A percentile compares a stretch with the other conserved stretches of the same genome.
Conservation (phyloP, 2,113 vertebrate species). For the Ammodramus savannarum region DNA sequence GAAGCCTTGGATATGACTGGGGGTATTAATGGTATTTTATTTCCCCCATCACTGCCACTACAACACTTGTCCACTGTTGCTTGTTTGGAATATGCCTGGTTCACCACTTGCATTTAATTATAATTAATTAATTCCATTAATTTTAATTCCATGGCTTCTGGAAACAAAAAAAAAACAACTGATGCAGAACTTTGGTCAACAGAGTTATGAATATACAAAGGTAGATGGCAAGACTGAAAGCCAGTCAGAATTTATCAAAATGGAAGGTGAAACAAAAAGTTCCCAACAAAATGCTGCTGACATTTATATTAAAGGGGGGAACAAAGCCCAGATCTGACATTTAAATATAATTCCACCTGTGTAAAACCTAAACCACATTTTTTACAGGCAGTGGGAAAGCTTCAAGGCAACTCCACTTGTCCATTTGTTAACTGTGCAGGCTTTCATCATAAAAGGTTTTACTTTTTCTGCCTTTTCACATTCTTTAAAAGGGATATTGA, state of each 20-base stretch:
- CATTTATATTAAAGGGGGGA: conserved; percentile 18
- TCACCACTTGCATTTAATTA: not conserved
- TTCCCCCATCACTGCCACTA: rapidly evolving
- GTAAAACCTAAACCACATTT: not conserved
- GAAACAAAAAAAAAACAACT: not conserved
- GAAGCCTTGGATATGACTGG: not conserved
- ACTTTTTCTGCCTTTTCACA: not conserved
- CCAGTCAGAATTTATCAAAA: not conserved
- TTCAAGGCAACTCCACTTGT: not conserved
- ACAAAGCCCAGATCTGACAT: conserved; percentile 43
- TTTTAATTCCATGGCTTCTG: not conserved
- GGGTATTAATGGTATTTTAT: not conserved
- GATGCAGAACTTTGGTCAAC: not conserved
- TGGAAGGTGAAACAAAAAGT: conserved; percentile 10
- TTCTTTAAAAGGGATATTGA: not conserved
- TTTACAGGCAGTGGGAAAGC: not conserved
- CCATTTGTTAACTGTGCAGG: not conserved
- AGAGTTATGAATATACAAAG: not conserved
- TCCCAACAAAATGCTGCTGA: conserved; percentile 21
- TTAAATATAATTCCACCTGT: conserved; percentile 36
- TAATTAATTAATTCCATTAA: not conserved
- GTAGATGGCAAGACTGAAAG: not conserved
- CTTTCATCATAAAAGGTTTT: conserved; percentile 11
- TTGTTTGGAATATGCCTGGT: not conserved
- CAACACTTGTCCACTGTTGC: not conserved